Conservation (phyloP, 2,888 invertebrate species). For the Diarsia mendica region DNA sequence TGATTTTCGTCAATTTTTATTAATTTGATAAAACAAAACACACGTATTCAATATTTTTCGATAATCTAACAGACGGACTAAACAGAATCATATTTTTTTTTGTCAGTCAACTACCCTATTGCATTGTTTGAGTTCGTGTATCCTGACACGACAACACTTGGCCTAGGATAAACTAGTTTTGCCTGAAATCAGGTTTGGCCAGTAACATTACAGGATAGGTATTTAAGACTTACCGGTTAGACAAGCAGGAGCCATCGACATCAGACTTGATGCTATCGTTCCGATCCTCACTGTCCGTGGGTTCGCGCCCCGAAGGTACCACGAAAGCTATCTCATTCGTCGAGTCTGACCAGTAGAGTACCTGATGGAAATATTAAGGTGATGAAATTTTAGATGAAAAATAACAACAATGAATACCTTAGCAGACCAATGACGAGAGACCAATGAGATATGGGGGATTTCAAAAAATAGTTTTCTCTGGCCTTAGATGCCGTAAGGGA, state of each 20-base stretch:
- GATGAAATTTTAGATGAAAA: neutral
- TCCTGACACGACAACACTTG: no score
- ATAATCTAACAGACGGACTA: no score
- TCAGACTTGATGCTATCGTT: slow-evolving; percentile 84
- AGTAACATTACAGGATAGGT: neutral
- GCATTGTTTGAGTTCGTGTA: no score
- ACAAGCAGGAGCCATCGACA: slow-evolving; percentile 87
- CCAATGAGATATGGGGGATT: neutral
- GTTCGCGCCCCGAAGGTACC: slow-evolving; percentile 92
- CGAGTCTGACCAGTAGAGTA: slow-evolving; percentile 98
- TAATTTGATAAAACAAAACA: no score
- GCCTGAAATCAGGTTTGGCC: no score
- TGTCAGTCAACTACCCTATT: no score
- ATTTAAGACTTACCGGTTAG: slow-evolving; percentile 74
- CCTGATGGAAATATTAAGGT: slow-evolving; percentile 69
- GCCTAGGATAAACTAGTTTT: no score
- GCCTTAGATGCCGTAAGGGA: neutral
- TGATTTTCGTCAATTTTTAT: no score
- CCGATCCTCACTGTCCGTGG: slow-evolving; percentile 73
- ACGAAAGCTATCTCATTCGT: slow-evolving; percentile 98
- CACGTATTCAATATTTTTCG: no score
- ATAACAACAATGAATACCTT: neutral
- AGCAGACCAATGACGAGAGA: neutral
- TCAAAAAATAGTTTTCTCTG: no score
- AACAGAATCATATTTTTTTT: no score